Evolutionary conservation across 2,888 invertebrate species (phyloP), one percentile per base, ranked within the genome.

Genomic region (Zaprionus lineosus): DNA sequence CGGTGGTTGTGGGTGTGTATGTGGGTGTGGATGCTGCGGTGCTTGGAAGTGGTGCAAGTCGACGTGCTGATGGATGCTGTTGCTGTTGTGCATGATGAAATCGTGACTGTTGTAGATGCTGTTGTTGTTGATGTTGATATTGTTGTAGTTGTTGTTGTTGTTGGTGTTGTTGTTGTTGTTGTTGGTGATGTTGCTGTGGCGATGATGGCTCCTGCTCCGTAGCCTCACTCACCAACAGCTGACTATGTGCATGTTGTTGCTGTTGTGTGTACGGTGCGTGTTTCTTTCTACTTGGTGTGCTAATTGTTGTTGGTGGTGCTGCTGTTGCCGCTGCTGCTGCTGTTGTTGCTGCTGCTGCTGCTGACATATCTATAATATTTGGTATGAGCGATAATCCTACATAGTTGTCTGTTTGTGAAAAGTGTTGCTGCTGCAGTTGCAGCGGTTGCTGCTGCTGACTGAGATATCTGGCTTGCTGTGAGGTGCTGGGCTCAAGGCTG

Each of bases 381-480:
- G 82, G 74, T 66, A 86, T 74, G 3, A 87, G 74, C 60, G 86
- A 79, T 63, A 88, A 65, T 65, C 88, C 87, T 77, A 87, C 87
- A 83, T 87, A 87, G 56, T 81, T 85, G 74, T 87, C 86, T 58
- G 79, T 86, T 72, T 87, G 84, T 58, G 87, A 84, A 67, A 87
- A 87, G 74, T 88, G 87, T 68, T 86, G 74, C 59, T 87, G 87
- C 61, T 86, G 87, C 60, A 84, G 67, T 37, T 64, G 60, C 56
- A 82, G 58, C 11, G 84, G 86, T 64, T 84, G 68, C 48, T 66
- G 60, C n/a, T 66, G 57, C 40, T 77, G 84, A 59, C 61, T 65
- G 47, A 66, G 56, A 58, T 73, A 83, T 85, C 86, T 79, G 67
- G 84, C 84, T 81, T 69, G 86, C 43, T 72, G 77, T 59, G 84